Conservation (phyloP, 2,113 vertebrate species). For the Columba livia region DNA sequence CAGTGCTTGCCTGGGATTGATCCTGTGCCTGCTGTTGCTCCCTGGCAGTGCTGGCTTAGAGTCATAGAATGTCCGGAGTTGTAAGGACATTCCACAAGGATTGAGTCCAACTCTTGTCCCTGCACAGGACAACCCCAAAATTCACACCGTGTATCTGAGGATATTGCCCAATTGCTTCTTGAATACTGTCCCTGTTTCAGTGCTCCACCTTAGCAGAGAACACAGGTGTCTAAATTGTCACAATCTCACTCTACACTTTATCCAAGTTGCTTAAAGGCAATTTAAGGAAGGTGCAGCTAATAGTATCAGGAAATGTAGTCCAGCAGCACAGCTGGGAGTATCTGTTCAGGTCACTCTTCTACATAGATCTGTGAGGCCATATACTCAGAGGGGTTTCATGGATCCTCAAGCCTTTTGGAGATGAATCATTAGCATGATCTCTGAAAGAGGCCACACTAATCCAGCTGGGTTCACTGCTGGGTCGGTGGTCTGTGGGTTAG, state of each 20-base stretch:
- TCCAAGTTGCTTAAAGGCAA: background rate
- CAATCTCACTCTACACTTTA: background rate
- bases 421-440: background rate
- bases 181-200: no score
- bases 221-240: background rate
- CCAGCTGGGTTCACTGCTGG: background rate
- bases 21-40: background rate
- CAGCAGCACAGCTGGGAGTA: background rate
- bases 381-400: background rate
- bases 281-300: background rate
- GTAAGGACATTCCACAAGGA: no score
- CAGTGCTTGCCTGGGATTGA: fast-evolving
- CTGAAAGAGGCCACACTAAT: background rate
- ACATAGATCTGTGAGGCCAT: background rate
- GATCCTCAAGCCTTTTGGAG: background rate
- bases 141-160: no score
- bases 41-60: background rate
- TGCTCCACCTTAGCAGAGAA: background rate
- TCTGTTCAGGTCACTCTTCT: background rate
- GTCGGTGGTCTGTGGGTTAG: background rate
- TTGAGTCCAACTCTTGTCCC: no score
- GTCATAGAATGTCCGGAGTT: no score
- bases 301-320: background rate
- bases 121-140: no score
- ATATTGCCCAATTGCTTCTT: no score